phyloP scores from a whole-genome alignment of 2,888 invertebrate genomes.

The Alloplasta piceator region DNA sequence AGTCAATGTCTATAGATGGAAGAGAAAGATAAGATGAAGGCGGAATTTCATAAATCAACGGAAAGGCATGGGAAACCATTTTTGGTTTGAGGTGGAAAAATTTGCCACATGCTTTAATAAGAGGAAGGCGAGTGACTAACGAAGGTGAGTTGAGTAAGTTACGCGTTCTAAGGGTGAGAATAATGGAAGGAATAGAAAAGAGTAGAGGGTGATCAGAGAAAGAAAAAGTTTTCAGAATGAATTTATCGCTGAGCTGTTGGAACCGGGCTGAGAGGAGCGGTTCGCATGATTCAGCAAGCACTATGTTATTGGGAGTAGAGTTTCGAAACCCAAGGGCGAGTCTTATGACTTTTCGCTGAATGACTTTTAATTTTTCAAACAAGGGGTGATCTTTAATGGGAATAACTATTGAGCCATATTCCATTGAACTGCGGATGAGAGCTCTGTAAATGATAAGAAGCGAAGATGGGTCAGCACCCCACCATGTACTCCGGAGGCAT shows the following conservation, averaged over 20 bases:
- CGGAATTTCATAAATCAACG: background rate
- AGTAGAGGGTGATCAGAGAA: conserved; percentile 5
- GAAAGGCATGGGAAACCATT: conserved; percentile 17
- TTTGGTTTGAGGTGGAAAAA: background rate
- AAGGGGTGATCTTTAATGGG: background rate
- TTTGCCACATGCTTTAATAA: background rate
- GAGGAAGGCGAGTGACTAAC: background rate
- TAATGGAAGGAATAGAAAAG: background rate
- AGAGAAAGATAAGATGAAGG: background rate
- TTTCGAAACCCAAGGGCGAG: background rate
- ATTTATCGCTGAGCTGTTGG: conserved; percentile 17
- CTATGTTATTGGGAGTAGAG: conserved; percentile 50
- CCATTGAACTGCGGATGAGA: conserved; percentile 30
- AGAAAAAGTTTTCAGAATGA: background rate
- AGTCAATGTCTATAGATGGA: background rate
- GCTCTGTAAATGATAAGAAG: conserved; percentile 35
- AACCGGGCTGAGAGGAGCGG: background rate
- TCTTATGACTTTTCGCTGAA: conserved; percentile 1
- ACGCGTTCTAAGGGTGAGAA: background rate
- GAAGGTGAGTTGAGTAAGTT: background rate
- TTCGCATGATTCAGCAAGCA: conserved; percentile 45
- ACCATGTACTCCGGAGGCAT: conserved; percentile 14
- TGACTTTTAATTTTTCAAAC: background rate
- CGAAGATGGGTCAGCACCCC: conserved; percentile 19
- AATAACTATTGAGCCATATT: conserved; percentile 40